A percentile compares a stretch with the other conserved stretches of the same genome.
Evolutionary conservation across 1,140 invertebrate genomes (phyloP).

Genomic region (Euwallacea fornicatus): DNA sequence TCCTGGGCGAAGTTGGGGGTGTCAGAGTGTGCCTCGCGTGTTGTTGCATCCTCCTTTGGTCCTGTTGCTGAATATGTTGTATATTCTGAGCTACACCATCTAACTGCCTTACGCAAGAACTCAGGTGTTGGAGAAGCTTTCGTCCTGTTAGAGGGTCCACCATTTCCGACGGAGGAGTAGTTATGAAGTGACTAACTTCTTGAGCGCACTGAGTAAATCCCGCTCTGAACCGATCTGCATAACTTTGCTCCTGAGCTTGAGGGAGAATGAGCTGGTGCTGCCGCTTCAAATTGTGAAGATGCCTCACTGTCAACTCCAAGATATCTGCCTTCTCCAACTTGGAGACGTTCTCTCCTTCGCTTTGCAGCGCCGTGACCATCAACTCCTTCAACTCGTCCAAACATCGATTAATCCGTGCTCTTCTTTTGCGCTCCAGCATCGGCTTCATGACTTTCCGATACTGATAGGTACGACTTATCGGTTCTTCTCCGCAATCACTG

Average conservation of each 20-base stretch:
- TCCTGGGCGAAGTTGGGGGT: conserved; percentile 45
- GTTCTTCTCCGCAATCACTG: conserved; percentile 55
- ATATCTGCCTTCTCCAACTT: conserved; percentile 97
- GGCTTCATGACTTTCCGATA: conserved; percentile 96
- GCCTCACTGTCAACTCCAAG: conserved; percentile 90
- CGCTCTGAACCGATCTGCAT: conserved; percentile 81
- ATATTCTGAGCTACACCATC: conserved; percentile 47
- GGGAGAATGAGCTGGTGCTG: conserved; percentile 67
- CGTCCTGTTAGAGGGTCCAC: conserved; percentile 53
- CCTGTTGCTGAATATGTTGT: conserved; percentile 28
- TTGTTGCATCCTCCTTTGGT: conserved; percentile 21
- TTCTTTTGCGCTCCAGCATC: conserved; percentile 89
- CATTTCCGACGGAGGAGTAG: conserved; percentile 46
- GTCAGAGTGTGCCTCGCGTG: conserved; percentile 37
- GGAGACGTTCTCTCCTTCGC: conserved; percentile 85
- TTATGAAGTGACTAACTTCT: conserved; percentile 84
- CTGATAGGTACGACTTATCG: conserved; percentile 84
- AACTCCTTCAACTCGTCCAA: conserved; percentile 90
- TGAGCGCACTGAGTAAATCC: conserved; percentile 90
- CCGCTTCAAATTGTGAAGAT: conserved; percentile 80
- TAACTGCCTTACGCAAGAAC: conserved; percentile 53
- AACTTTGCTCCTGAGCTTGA: conserved; percentile 67
- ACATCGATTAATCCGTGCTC: conserved; percentile 93
- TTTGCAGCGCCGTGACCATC: conserved; percentile 83
- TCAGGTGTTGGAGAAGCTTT: conserved; percentile 56